Conservation (phyloP, 1,140 invertebrate species). For the Nasonia longicornis region DNA sequence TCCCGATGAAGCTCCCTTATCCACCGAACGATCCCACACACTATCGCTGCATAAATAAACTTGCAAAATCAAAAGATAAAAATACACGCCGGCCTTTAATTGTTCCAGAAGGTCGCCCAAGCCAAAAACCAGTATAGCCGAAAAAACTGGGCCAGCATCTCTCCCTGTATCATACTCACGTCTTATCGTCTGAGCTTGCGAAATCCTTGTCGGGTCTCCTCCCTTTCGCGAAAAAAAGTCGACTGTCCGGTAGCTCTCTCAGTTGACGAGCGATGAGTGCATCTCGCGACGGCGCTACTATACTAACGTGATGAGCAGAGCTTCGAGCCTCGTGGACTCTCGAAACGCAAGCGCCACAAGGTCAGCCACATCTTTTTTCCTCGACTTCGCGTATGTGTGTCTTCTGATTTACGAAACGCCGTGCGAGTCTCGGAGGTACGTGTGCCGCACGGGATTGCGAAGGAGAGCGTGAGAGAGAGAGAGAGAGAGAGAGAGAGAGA, state of each 20-base stretch:
- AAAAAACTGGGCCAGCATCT: too few relatives aligned
- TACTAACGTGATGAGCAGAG: slow-evolving; percentile 62
- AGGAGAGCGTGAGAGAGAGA: not conserved
- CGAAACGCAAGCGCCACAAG: slow-evolving; percentile 49
- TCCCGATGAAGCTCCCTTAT: too few relatives aligned
- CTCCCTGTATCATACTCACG: not conserved
- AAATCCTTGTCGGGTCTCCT: not conserved
- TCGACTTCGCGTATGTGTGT: not conserved
- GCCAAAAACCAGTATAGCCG: too few relatives aligned
- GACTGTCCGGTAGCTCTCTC: not conserved
- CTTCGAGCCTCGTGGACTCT: not conserved
- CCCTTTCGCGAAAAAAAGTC: not conserved
- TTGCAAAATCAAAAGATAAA: too few relatives aligned
- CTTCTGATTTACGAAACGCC: slow-evolving; percentile 13
- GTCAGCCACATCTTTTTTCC: slow-evolving; percentile 59
- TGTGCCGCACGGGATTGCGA: not conserved
- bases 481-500: not conserved
- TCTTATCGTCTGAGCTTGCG: not conserved
- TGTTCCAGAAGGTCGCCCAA: too few relatives aligned
- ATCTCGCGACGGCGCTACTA: slow-evolving; percentile 56
- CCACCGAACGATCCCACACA: too few relatives aligned
- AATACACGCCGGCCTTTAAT: too few relatives aligned
- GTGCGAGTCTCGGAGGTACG: not conserved
- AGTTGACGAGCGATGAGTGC: slow-evolving; percentile 50
- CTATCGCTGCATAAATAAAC: too few relatives aligned